Evolutionary conservation across 2,888 invertebrate genomes (phyloP).

Genomic region (Spodoptera exigua): DNA sequence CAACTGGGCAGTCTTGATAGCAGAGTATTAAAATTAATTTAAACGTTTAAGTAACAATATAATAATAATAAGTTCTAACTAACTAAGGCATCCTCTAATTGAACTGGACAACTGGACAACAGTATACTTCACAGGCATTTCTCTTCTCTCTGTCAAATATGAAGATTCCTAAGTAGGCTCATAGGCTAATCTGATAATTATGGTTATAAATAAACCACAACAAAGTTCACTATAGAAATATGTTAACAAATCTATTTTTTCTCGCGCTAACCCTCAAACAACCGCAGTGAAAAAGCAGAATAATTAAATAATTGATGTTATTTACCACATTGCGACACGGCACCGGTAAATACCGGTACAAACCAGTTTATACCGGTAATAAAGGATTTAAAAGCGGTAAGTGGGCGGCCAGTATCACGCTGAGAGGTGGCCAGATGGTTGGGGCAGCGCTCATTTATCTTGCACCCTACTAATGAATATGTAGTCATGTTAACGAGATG

Average conservation of each 20-base stretch:
- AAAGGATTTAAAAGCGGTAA: constrained; percentile 55
- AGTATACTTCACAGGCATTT: no score
- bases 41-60: no score
- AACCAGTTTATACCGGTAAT: constrained; percentile 40
- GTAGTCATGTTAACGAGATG: constrained; percentile 66
- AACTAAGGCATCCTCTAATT: no score
- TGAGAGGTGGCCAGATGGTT: constrained; percentile 30
- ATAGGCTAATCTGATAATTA: no score
- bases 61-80: no score
- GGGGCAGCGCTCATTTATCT: constrained; percentile 62
- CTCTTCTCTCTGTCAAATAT: no score
- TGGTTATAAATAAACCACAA: no score
- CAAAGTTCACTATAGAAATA: no score
- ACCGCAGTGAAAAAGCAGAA: not conserved
- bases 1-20: no score
- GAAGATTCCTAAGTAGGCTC: no score
- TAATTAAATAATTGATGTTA: constrained; percentile 42
- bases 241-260: not conserved
- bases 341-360: constrained; percentile 21
- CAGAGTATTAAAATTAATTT: no score
- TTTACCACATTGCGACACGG: constrained; percentile 29
- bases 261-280: constrained; percentile 2
- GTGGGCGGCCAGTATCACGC: constrained; percentile 36
- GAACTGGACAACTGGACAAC: no score
- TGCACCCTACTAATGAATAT: constrained; percentile 63